Conservation (phyloP, 1,140 invertebrate genomes). For the Amphibalanus amphitrite region DNA sequence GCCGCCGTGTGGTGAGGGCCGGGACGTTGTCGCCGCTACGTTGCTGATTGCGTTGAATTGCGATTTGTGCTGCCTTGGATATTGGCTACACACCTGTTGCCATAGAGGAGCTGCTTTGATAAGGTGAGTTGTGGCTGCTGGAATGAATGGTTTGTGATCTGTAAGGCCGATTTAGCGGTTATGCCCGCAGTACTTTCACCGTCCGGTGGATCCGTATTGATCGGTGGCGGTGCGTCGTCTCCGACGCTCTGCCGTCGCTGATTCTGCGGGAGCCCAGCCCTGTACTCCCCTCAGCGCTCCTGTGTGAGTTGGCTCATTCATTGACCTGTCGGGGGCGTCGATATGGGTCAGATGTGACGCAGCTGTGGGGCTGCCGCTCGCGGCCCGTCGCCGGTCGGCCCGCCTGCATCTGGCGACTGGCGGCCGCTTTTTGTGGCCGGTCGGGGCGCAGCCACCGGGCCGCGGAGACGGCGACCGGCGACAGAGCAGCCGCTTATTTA, state of each 20-base stretch:
- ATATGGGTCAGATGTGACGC: not conserved
- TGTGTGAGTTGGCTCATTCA: not conserved
- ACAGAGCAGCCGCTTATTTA: not conserved
- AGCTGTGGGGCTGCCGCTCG: too few relatives aligned
- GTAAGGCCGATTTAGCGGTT: not conserved
- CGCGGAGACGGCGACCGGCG: not conserved
- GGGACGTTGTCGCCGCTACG: too few relatives aligned
- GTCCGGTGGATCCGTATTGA: not conserved
- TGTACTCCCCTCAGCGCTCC: too few relatives aligned
- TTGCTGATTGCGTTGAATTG: not conserved
- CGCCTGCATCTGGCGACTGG: not conserved
- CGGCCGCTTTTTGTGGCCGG: not conserved
- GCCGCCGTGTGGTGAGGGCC: not conserved
- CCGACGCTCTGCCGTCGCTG: too few relatives aligned
- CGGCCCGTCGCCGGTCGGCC: too few relatives aligned
- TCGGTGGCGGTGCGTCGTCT: not conserved
- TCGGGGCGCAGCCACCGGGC: not conserved
- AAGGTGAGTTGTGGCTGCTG: not conserved
- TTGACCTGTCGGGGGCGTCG: not conserved
- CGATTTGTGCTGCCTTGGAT: not conserved
- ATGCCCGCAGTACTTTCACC: not conserved
- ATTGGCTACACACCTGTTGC: not conserved
- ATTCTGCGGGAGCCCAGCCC: too few relatives aligned
- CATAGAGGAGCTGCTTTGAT: not conserved
- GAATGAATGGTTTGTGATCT: not conserved